Evolutionary conservation across 2,113 vertebrate genomes (phyloP).

Genomic region (Ageneiosus marmoratus): DNA sequence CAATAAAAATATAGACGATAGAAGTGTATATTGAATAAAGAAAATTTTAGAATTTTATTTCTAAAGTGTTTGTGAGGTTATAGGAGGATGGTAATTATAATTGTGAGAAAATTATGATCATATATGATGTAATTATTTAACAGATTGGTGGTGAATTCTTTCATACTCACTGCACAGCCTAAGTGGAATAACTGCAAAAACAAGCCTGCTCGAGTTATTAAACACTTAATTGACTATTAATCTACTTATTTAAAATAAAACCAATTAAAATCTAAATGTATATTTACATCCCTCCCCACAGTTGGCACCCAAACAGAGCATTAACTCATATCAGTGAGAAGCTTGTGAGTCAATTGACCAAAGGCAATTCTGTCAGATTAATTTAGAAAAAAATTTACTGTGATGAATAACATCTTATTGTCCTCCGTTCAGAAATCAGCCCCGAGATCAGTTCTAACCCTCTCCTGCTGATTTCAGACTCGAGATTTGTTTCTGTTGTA

Average conservation of each 20-base stretch:
- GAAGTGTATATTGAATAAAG: too few species aligned
- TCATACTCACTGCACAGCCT: background rate
- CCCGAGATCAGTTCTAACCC: background rate
- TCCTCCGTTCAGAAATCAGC: background rate
- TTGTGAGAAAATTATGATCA: background rate
- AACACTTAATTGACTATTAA: background rate
- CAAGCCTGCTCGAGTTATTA: background rate
- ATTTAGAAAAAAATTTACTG: background rate
- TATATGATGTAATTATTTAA: background rate
- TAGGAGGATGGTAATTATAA: background rate
- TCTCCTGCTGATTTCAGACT: background rate
- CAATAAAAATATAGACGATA: too few species aligned
- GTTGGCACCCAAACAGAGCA: background rate
- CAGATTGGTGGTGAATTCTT: background rate
- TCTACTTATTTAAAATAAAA: background rate
- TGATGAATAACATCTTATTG: too few species aligned
- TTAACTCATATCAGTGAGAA: background rate
- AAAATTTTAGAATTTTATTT: too few species aligned
- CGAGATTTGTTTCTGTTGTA: background rate
- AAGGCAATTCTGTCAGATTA: background rate
- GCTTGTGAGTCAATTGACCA: background rate
- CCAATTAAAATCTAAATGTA: background rate
- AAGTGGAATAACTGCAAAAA: background rate
- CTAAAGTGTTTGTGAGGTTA: background rate
- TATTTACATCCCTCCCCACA: background rate